Evolutionary conservation across 2,888 invertebrate species (phyloP), one percentile per base, ranked within the genome.

Genomic region (Linnaemya tessellans): DNA sequence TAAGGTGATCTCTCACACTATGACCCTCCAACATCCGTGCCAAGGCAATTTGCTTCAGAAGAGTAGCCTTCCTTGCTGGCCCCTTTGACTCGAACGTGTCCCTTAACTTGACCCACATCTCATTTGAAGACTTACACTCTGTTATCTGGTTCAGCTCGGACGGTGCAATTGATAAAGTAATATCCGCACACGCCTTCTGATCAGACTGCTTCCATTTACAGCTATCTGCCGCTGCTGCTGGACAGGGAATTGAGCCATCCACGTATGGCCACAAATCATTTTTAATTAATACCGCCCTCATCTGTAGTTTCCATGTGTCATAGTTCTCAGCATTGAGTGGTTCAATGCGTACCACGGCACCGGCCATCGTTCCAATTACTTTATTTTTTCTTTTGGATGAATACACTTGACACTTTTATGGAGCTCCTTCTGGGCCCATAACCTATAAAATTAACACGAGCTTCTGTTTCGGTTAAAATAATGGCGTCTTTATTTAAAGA

Each of bases 261-360:
- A 58, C 58, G 30, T 35, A 38, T 18, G 35, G 9, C 60, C 60
- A 60, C 18, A 60, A 7, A 38, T 60, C 60, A 38, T 60, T 60
- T 20, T 60, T 60, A 18, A 60, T 38, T 10, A 60, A 10, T 9
- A 60, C 9, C 1, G 38, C 60, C 13, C 43, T 43, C 41, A 64
- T 43, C 13, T 64, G 41, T 20, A 64, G 41, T 11, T 43, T 64
- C 43, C 41, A 64, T 13, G 22, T 43, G 9, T 64, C 41, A 8
- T 43, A 64, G 15, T 64, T 64, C 13, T 64, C 64, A 15, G 20
- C 43, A 41, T 41, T 43, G 3, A 64, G 41, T 43, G 22, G 43
- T 64, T 64, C 41, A 22, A 64, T 64, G 8, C 64, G 64, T 18
- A 60, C 18, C n/a, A 35, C 58, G 7, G 58, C n/a, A 9, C 35